Evolutionary conservation across 1,140 invertebrate species (phyloP), one percentile per base, ranked within the genome.

Genomic region (silkworm (Bombyx mori)): DNA sequence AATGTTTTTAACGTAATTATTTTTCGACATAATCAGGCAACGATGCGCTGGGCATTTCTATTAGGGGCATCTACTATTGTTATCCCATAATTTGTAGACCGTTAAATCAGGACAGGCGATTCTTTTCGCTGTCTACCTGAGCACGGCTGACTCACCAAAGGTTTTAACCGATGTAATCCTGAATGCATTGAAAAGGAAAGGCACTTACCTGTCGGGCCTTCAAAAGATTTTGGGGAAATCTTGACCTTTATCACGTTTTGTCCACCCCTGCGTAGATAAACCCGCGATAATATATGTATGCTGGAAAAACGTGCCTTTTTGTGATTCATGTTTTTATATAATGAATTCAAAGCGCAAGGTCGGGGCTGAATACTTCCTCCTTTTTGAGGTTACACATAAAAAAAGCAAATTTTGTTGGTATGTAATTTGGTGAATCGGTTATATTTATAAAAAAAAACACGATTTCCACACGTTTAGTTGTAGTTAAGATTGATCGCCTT

Each of bases 141-240:
- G 26, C 50, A 47, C 42, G 22, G 56, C 48, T 63, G 68, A 70
- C 46, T 70, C 52, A 10, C 56, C 59, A 52, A 62, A 64, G 63
- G 44, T 62, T 54, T 66, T 65, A 46, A 51, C 35, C 42, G 7
- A 59, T 52, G 47, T 65, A 68, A 68, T 66, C 63, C 58, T 48
- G 55, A 22, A 54, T 42, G 44, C 52, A 54, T 53, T 42, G 44
- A 64, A 63, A 57, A 62, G 60, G 61, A 70, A 49, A 53, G 53
- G 44, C 12, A 18, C 12, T 42, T 61, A 50, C 44, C 54, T 61
- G 54, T 49, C 45, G 18, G 53, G 22, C 12, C 3, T 54, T 42
- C 1, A 54, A 12, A 46, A 12, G 53, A 45, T 54, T 54, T 44
- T 45, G 53, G n/a, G 18, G 9, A 53, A 42, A 9, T n/a, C 35